These are phyloP conservation scores for Hybognathus amarus DNA, from an alignment of 2,797 vertebrate genomes.

Conservation along the genomic window DNA sequence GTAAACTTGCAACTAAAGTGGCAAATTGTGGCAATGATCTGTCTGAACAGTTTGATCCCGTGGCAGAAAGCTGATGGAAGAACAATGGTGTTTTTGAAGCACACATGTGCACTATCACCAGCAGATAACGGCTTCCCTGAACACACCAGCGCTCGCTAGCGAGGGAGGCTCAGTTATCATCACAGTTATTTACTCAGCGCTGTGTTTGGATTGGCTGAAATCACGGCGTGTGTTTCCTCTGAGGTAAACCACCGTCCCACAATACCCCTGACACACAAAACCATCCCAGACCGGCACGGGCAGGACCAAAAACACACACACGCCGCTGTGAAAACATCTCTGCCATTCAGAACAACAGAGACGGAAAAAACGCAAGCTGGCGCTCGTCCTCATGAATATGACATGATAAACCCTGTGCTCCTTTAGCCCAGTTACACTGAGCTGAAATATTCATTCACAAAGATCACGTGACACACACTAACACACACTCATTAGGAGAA, in stretches of 20 bases:
- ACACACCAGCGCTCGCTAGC: not conserved
- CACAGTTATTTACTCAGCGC: conserved; percentile 42
- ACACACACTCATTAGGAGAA: not conserved
- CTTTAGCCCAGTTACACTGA: not conserved
- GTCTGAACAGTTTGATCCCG: not conserved
- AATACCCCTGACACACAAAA: conserved; percentile 24
- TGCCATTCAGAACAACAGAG: not conserved
- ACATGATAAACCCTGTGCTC: conserved; percentile 7
- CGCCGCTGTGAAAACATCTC: not conserved
- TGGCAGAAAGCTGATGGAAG: not conserved
- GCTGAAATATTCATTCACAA: conserved; percentile 40
- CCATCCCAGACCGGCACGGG: not conserved
- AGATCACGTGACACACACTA: not conserved
- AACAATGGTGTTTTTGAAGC: not conserved
- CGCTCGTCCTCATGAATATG: not conserved
- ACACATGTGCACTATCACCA: conserved; percentile 21
- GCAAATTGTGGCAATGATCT: not conserved
- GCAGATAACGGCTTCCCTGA: not conserved
- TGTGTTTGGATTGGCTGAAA: conserved; percentile 45
- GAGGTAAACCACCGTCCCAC: conserved; percentile 42
- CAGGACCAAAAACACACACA: not conserved
- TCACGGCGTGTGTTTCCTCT: conserved; percentile 43
- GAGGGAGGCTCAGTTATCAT: not conserved
- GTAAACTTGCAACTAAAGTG: too few relatives aligned
- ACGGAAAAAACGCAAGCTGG: not conserved